These are phyloP conservation scores for Exaiptasia diaphana DNA, from an alignment of 64 coral and sea anemone species.

Conservation along the genomic window DNA sequence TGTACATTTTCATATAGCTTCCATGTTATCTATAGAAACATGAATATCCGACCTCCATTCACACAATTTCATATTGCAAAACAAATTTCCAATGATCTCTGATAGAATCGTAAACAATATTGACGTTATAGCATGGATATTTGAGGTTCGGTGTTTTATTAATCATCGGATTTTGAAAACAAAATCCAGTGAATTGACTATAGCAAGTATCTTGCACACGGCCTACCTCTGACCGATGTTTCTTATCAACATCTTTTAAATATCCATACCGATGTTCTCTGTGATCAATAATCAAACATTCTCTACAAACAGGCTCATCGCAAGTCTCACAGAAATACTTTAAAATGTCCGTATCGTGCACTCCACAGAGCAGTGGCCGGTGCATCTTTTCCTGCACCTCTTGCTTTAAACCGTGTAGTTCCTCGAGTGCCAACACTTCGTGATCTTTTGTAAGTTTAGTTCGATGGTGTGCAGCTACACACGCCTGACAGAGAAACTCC, in stretches of 20 bases:
- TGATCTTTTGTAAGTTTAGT: conserved; percentile 92
- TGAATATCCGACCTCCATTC: no score
- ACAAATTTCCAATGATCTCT: no score
- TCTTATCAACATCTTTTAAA: conserved; percentile 93
- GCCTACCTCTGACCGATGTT: conserved; percentile 88
- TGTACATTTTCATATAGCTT: no score
- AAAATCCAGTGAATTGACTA: no score
- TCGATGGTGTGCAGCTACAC: conserved; percentile 79
- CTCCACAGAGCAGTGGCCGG: conserved; percentile 61
- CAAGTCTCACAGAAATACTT: conserved; percentile 97
- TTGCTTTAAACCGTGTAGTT: conserved; percentile 69
- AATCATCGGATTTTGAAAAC: no score
- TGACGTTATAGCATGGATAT: no score
- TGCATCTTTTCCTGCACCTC: conserved; percentile 86
- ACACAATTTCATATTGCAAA: no score
- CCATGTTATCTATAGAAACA: no score
- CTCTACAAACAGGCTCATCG: conserved; percentile 86
- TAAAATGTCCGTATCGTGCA: conserved; percentile 79
- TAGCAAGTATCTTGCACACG: no score
- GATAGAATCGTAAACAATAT: no score
- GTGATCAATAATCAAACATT: conserved; percentile 95
- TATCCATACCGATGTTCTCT: conserved; percentile 89
- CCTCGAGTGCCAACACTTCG: conserved; percentile 79
- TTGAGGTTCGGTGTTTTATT: no score
- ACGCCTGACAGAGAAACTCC: conserved; percentile 88